Base-by-base conservation (phyloP, 2,888 invertebrate genomes). In the Yponomeuta cagnagella region DNA sequence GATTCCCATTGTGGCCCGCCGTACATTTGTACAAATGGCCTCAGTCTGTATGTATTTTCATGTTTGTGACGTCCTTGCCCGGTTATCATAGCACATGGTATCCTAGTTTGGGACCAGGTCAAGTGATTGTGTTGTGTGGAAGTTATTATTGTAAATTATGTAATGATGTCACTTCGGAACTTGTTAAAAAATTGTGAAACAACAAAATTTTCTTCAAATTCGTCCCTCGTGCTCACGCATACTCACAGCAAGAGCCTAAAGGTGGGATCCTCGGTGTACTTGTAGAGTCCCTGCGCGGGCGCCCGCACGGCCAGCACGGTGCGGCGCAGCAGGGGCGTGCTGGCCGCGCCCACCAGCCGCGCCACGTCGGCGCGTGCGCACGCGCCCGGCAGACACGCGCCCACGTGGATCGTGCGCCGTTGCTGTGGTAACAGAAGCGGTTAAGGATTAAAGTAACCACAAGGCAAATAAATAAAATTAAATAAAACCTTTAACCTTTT, bases 351-450 rank as follows among this genome's bases (percentile, higher is more conserved):
- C 74, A 95, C 87, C 73, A 96, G 88, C 10, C 83, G 83, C 23
- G 87, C 85, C n/a, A 96, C 94, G 72, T 95, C 95, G 3, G 86
- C 82, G 8, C 93, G 93, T 8, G 93, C 87, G 81, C 97, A 97
- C 8, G 94, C 90, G 70, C 93, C 91, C 15, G 97, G 97, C 71
- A 97, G 87, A 80, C 97, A 97, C 15, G 96, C 86, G 0, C 97
- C 97, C 6, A 97, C 89, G 78, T 96, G 95, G 68, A 97, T 88
- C 4, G 94, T 93, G 79, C 95, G 94, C 63, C 93, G 93, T 96
- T 96, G 83, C n/a, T 31, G 70, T 31, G 33, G 48, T 8, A 23
- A 31, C 0, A 48, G 52, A 52, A 1, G 12, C 9, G n/a, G 66
- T 1, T 69, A 33, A 48, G 8, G n/a, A 12, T 33, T 63, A 12